Evolutionary conservation across 2,888 invertebrate genomes (phyloP), one percentile per base, ranked within the genome.

Genomic region (Scotopteryx bipunctaria): DNA sequence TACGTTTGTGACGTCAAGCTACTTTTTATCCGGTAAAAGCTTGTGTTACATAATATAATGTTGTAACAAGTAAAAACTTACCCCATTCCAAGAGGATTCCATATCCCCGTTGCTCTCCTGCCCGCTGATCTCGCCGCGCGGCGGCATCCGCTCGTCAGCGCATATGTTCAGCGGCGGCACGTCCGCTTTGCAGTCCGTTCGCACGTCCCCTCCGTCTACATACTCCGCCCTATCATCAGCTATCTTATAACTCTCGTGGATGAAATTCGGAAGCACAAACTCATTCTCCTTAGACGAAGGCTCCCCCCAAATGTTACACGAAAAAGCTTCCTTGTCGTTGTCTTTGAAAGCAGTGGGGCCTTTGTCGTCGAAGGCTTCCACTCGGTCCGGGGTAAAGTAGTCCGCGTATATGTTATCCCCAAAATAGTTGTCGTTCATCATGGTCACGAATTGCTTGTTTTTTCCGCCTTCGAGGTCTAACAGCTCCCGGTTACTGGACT

Each of bases 81-180:
- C 93, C 89, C 94, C 92, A 80, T 93, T 94, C 92, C 95, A 95
- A 1, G 94, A 93, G 9, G 93, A 92, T 64, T 96, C 96, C 73
- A 94, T 94, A 64, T 94, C 94, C 6, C 95, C 96, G 71, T 95
- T 94, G 82, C 96, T 96, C 76, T 96, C 97, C 76, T 96, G 96
- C 9, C 96, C 96, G 8, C 96, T 96, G 31, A 97, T 91, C 82
- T 97, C 97, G 0, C 96, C 96, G 57, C 95, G 92, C 0, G 96
- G 94, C 25, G 97, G 96, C 96, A 97, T 96, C 61, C 94, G 93
- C 79, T 97, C 97, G 71, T 97, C 96, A 0, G 96, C 94, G 64
- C 95, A 93, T 68, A 97, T 96, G 73, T 96, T 95, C 36, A 96
- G 71, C 19, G 84, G 76, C 13, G 80, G 74, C 53, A 87, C 80